Conservation (phyloP, 2,797 vertebrate genomes). For the Gymnocypris eckloni region DNA sequence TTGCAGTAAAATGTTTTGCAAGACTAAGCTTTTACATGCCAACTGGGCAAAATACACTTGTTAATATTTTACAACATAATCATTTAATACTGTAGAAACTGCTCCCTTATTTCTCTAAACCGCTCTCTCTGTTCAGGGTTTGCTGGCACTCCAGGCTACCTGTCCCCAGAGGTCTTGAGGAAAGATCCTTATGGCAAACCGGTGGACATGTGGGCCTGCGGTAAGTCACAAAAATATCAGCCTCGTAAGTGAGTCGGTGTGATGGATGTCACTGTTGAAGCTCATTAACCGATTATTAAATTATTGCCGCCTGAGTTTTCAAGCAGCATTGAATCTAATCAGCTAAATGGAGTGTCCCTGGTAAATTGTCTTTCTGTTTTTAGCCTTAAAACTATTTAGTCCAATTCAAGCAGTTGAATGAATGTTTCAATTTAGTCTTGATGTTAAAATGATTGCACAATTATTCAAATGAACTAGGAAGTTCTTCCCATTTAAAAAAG, state of each 20-base stretch:
- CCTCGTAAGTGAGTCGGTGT: neutral
- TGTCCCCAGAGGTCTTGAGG: conserved; percentile 95
- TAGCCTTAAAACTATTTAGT: conserved; percentile 30
- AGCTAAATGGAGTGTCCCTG: conserved; percentile 42
- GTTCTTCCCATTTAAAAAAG: neutral
- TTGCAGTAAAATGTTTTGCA: neutral
- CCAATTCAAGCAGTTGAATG: conserved; percentile 16
- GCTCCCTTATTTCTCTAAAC: conserved; percentile 45
- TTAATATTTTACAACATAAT: neutral
- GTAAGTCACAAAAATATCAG: conserved; percentile 74
- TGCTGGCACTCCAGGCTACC: conserved; percentile 94
- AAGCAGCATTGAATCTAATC: conserved; percentile 37
- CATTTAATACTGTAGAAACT: neutral
- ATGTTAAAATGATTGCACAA: conserved; percentile 15
- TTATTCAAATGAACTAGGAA: conserved; percentile 1
- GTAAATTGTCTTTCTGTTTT: conserved; percentile 46
- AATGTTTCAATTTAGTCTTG: conserved; percentile 28
- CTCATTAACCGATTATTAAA: conserved; percentile 45
- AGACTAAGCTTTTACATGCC: neutral
- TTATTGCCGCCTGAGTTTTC: conserved; percentile 49
- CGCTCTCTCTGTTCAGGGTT: conserved; percentile 82
- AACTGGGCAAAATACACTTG: neutral
- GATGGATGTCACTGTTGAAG: conserved; percentile 45
- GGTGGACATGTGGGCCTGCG: conserved; percentile 98
- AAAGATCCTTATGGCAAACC: conserved; percentile 98